These are phyloP conservation scores for Halotydeus destructor DNA, from an alignment of 1,140 invertebrate species.

Conservation along the genomic window DNA sequence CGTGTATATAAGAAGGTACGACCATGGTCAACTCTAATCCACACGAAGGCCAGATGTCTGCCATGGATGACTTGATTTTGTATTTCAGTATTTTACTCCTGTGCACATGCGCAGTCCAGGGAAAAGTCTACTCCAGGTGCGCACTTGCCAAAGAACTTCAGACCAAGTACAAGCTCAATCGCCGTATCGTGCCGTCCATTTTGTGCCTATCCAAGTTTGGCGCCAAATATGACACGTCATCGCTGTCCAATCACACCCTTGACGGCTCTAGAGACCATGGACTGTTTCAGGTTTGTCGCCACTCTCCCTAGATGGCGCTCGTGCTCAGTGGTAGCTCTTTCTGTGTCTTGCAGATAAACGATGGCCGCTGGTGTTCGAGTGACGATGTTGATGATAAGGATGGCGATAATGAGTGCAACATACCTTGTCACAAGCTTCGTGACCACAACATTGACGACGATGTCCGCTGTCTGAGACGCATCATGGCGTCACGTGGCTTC, in stretches of 20 bases:
- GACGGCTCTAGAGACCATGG: background rate
- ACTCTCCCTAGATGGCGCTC: too few relatives aligned
- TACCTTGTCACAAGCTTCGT: background rate
- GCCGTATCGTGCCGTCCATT: background rate
- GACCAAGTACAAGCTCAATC: background rate
- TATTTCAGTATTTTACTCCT: too few relatives aligned
- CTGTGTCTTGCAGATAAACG: background rate
- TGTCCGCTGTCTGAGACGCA: constrained; percentile 3
- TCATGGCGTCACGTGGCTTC: background rate
- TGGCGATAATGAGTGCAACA: background rate
- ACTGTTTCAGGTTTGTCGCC: constrained; percentile 5
- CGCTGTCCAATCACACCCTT: background rate
- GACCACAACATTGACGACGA: background rate
- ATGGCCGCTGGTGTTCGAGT: background rate
- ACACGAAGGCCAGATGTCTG: too few relatives aligned
- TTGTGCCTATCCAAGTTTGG: background rate
- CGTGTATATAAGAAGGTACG: too few relatives aligned
- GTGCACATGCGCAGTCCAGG: too few relatives aligned
- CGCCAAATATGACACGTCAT: background rate
- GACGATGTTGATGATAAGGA: background rate
- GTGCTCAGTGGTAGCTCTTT: too few relatives aligned
- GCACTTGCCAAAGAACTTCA: background rate
- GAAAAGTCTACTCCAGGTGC: too few relatives aligned
- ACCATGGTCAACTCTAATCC: too few relatives aligned
- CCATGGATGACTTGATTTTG: too few relatives aligned